Percentiles rank a stretch among this genome's conserved stretches.
Conservation (phyloP, 1,140 invertebrate genomes). For the Drosophila melanogaster region DNA sequence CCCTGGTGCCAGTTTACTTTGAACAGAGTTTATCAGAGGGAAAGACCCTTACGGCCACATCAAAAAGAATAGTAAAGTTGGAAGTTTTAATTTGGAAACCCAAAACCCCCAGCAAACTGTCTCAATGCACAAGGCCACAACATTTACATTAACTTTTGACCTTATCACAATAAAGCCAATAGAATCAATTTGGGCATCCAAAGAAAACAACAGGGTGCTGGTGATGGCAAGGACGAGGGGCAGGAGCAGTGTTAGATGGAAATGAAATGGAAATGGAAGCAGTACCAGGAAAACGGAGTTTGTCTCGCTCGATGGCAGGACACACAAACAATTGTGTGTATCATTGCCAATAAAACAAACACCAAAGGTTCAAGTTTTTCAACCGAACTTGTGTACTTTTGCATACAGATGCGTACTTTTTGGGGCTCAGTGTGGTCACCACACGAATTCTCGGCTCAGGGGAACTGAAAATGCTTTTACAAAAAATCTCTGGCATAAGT, state of each 20-base stretch:
- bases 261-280: constrained; percentile 17
- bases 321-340: constrained; percentile 43
- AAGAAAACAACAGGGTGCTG: constrained; percentile 28
- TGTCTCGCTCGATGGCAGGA: constrained; percentile 12
- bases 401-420: constrained; percentile 20
- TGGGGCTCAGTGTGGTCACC: constrained; percentile 8
- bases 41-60: constrained; percentile 31
- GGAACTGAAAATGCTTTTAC: not conserved
- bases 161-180: constrained; percentile 80
- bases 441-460: not conserved
- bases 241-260: not conserved
- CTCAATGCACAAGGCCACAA: constrained; percentile 67
- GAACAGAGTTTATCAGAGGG: constrained; percentile 50
- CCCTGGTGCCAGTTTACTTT: constrained; percentile 42
- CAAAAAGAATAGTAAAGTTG: constrained; percentile 50
- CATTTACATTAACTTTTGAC: constrained; percentile 81
- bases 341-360: constrained; percentile 72
- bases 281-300: not conserved
- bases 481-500: not conserved
- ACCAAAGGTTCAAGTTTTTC: constrained; percentile 56
- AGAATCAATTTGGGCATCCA: constrained; percentile 68
- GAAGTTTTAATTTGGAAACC: constrained; percentile 71
- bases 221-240: not conserved
- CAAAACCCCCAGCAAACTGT: constrained; percentile 56
- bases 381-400: constrained; percentile 30